A percentile compares a stretch with the other conserved stretches of the same genome.
These are phyloP conservation scores for Cheilosia vernalis DNA, from an alignment of 2,888 invertebrate genomes.

Conservation along the genomic window DNA sequence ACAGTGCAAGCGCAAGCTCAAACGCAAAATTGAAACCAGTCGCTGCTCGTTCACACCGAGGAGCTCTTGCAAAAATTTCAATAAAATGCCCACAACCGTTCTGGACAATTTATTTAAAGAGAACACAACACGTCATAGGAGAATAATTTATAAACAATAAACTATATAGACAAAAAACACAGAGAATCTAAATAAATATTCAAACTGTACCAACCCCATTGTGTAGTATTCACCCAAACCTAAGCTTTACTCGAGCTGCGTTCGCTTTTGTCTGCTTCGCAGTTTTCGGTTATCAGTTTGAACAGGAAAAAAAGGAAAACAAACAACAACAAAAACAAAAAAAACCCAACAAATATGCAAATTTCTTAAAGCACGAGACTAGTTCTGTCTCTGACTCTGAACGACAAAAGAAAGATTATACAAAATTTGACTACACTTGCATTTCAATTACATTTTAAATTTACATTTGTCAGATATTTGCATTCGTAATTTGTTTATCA, in stretches of 20 bases:
- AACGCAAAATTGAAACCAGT: slow-evolving; percentile 37
- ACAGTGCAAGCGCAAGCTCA: slow-evolving; percentile 30
- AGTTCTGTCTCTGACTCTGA: slow-evolving; percentile 5
- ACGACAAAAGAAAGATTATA: neutral
- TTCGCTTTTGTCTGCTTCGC: neutral
- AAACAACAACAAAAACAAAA: too few relatives aligned
- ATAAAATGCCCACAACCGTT: slow-evolving; percentile 30
- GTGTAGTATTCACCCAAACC: neutral
- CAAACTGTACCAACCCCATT: slow-evolving; percentile 5
- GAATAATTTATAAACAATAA: slow-evolving; percentile 39
- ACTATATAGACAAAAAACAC: neutral
- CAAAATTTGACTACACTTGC: slow-evolving; percentile 61
- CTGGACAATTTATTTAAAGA: slow-evolving; percentile 29
- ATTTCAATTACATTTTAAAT: slow-evolving; percentile 56
- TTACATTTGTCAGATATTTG: slow-evolving; percentile 68
- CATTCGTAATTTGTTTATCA: slow-evolving; percentile 70
- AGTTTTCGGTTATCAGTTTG: neutral
- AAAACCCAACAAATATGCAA: slow-evolving; percentile 20
- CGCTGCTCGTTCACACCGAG: slow-evolving; percentile 35
- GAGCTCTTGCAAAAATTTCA: slow-evolving; percentile 35
- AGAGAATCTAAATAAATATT: slow-evolving; percentile 45
- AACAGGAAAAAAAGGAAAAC: neutral
- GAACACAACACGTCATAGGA: slow-evolving; percentile 29
- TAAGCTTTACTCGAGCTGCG: slow-evolving; percentile 35
- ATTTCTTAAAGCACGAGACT: slow-evolving; percentile 58